Evolutionary conservation across 2,888 invertebrate species (phyloP).

Genomic region (Oxytorus armatus): DNA sequence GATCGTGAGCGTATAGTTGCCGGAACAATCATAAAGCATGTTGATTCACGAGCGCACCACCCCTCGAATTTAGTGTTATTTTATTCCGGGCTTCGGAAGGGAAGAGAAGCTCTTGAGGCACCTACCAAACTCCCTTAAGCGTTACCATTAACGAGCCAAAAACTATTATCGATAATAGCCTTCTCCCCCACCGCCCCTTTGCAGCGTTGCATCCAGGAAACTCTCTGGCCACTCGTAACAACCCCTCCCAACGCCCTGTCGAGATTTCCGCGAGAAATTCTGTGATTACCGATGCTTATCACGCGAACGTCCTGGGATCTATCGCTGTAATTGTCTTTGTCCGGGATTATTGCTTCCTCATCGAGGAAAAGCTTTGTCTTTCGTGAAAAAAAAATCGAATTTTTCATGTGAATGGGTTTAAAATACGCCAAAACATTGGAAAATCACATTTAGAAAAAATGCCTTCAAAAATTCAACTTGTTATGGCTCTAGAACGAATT

Average conservation of each 20-base stretch:
- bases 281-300: conserved; percentile 23
- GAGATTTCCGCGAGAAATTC: background rate
- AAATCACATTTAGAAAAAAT: no score
- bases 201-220: background rate
- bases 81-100: conserved; percentile 68
- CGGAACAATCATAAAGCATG: conserved; percentile 79
- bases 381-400: background rate
- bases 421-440: no score
- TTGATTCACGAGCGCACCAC: conserved; percentile 75
- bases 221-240: background rate
- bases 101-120: conserved; percentile 14
- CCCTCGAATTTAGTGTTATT: conserved; percentile 77
- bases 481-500: no score
- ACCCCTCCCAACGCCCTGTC: background rate
- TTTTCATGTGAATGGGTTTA: background rate
- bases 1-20: conserved; percentile 59
- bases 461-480: no score
- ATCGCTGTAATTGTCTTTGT: background rate
- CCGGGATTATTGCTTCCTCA: no score
- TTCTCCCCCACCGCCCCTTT: conserved; percentile 19
- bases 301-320: background rate
- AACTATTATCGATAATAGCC: conserved; percentile 68
- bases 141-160: conserved; percentile 67
- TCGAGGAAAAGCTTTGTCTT: no score
- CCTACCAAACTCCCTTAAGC: conserved; percentile 69